A percentile compares a stretch with the other conserved stretches of the same genome.
These are phyloP conservation scores for Cynodonichthys magdalenae DNA, from an alignment of 2,797 vertebrate species.

Conservation along the genomic window DNA sequence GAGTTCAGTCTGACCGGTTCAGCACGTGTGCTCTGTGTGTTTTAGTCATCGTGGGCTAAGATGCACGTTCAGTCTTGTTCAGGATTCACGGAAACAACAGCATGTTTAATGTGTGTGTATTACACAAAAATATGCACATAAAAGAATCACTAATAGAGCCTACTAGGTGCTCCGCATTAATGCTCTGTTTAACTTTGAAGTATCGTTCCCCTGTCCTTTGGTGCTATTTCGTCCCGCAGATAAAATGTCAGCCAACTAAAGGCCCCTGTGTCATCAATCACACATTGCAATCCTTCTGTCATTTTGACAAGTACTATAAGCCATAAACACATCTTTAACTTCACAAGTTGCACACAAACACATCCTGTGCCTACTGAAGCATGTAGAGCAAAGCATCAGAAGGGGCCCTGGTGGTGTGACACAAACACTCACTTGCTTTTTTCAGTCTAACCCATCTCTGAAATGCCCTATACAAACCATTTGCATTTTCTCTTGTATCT, in stretches of 20 bases:
- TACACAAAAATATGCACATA: conserved; percentile 14
- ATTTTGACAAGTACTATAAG: neutral
- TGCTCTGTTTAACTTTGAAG: neutral
- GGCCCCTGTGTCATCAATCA: conserved; percentile 14
- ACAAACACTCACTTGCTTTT: conserved; percentile 25
- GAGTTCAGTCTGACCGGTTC: conserved; percentile 60
- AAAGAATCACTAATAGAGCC: conserved; percentile 24
- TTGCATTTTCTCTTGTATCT: conserved; percentile 25
- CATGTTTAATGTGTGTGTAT: conserved; percentile 12
- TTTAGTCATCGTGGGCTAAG: conserved; percentile 17
- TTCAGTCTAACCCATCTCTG: conserved; percentile 35
- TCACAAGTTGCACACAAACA: conserved; percentile 22
- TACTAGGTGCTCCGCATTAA: conserved; percentile 4
- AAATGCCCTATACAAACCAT: conserved; percentile 31
- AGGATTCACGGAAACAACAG: conserved; percentile 33
- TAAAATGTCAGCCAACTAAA: conserved; percentile 1
- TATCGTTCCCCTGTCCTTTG: conserved; percentile 17
- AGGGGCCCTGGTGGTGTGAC: conserved; percentile 20
- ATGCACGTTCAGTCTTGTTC: conserved; percentile 54
- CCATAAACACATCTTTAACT: conserved; percentile 12
- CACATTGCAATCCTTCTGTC: conserved; percentile 13
- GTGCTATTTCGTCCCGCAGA: conserved; percentile 3
- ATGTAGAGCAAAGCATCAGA: conserved; percentile 31
- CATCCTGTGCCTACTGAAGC: conserved; percentile 38
- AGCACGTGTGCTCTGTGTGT: conserved; percentile 36